Evolutionary conservation across 2,888 invertebrate genomes (phyloP).

Genomic region (Nemotelus pantherinus): DNA sequence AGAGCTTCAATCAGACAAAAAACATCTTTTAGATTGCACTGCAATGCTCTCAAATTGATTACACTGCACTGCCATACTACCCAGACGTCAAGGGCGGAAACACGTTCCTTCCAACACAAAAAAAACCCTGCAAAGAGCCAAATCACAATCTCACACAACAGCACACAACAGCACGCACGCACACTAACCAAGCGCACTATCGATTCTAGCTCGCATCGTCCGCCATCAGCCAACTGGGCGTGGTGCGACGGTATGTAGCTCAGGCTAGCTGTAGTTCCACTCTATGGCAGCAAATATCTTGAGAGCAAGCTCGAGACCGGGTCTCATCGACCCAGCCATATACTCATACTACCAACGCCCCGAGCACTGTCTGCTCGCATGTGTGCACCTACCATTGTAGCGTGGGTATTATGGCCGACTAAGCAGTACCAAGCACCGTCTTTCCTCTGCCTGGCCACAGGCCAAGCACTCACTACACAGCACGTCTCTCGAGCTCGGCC

Average conservation of each 20-base stretch:
- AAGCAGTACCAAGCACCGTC: slow-evolving; percentile 4
- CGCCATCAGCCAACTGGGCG: slow-evolving; percentile 50
- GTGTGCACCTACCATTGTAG: neutral
- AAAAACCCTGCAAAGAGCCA: slow-evolving; percentile 9
- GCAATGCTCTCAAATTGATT: slow-evolving; percentile 48
- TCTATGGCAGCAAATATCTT: slow-evolving; percentile 22
- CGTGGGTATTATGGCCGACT: neutral
- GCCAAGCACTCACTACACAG: neutral
- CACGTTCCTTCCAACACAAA: slow-evolving; percentile 1
- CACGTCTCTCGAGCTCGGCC: neutral
- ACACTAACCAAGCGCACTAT: slow-evolving; percentile 22
- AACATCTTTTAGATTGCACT: slow-evolving; percentile 45
- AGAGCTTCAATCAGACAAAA: slow-evolving; percentile 39
- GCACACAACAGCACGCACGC: slow-evolving; percentile 27
- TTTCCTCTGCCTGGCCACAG: neutral
- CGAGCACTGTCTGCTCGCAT: slow-evolving; percentile 4
- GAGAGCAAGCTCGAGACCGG: neutral
- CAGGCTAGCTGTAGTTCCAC: slow-evolving; percentile 12
- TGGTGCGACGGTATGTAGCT: slow-evolving; percentile 46
- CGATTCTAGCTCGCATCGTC: slow-evolving; percentile 6
- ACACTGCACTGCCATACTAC: slow-evolving; percentile 49
- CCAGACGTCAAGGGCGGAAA: slow-evolving; percentile 41
- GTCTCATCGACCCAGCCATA: slow-evolving; percentile 14
- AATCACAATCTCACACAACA: slow-evolving; percentile 8
- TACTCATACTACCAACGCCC: neutral